Evolutionary conservation across 2,113 vertebrate species (phyloP), one percentile per base, ranked within the genome.

Genomic region (Gymnarchus niloticus): DNA sequence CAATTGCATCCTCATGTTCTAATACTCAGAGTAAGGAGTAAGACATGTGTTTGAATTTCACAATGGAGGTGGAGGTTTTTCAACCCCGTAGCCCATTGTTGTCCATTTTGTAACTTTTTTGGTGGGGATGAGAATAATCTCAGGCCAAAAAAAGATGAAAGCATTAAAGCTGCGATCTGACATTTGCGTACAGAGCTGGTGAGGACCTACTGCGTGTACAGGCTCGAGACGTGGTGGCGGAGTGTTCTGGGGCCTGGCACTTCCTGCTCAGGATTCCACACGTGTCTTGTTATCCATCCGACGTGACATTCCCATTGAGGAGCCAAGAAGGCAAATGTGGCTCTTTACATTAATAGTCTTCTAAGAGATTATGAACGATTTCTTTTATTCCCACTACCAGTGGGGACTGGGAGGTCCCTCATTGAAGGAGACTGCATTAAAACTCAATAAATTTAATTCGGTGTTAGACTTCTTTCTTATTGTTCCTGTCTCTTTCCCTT

Each of bases 331-430:
- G 56, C 83, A 54, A 84, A 87, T 76, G 81, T 85, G 85, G 48
- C 73, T 82, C 54, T 85, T 51, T 81, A 84, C 85, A 87, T 86
- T 88, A 88, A 89, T 86, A 85, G 87, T 87, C 73, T 85, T 88
- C 85, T 86, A 83, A 89, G 85, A 78, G 57, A 83, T 57, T 87
- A 81, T 81, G 87, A 89, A 87, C 76, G 44, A 82, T 82, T 86
- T 87, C 84, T 81, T 88, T 88, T 86, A 88, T 89, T 81, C 77
- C 57, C 52, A 3, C 81, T 56, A 61, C 83, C 59, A 28, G 59
- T 48, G 56, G 80, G 80, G 86, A 65, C 57, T 73, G 52, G 76
- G 81, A 81, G 56, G 77, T 81, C 87, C 83, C 80, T 77, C 85
- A 81, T 85, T 85, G 81, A 89, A 85, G 48, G 59, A 86, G 57